Conservation (phyloP, 1,140 invertebrate genomes). For the Drosophila nebulosa region DNA sequence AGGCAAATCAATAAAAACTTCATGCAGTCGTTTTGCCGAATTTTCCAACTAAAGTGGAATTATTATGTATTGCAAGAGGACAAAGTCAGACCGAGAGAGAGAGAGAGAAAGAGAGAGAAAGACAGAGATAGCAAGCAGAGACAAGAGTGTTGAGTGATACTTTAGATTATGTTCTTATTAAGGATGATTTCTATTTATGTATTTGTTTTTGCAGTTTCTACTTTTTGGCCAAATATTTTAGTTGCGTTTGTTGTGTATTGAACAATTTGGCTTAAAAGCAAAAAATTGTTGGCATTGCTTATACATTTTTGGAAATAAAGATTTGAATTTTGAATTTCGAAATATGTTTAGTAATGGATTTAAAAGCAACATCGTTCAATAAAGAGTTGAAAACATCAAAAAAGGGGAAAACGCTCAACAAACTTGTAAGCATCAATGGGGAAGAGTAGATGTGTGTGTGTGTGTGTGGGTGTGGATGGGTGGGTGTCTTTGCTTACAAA, state of each 20-base stretch:
- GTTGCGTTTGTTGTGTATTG: background rate
- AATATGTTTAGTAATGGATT: background rate
- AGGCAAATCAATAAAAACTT: background rate
- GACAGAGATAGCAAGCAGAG: background rate
- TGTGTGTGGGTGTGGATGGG: background rate
- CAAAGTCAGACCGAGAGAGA: background rate
- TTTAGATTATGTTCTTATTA: background rate
- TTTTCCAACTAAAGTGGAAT: background rate
- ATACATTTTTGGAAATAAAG: background rate
- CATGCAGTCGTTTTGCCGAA: background rate
- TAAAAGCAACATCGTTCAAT: background rate
- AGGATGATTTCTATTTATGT: background rate
- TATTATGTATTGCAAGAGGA: background rate
- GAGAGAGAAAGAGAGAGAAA: background rate
- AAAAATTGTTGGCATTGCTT: background rate
- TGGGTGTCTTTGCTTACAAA: slow-evolving; percentile 44
- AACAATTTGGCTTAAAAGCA: background rate
- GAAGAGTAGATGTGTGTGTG: no score
- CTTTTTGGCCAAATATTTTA: background rate
- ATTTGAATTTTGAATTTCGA: background rate
- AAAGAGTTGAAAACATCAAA: no score
- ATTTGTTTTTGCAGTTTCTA: background rate
- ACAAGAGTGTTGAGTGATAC: background rate
- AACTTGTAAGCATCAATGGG: background rate
- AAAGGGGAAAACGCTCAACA: background rate